Percentiles rank a stretch among this genome's conserved stretches.
Evolutionary conservation across 2,113 vertebrate species (phyloP).

Genomic region (Edolisoma coerulescens): DNA sequence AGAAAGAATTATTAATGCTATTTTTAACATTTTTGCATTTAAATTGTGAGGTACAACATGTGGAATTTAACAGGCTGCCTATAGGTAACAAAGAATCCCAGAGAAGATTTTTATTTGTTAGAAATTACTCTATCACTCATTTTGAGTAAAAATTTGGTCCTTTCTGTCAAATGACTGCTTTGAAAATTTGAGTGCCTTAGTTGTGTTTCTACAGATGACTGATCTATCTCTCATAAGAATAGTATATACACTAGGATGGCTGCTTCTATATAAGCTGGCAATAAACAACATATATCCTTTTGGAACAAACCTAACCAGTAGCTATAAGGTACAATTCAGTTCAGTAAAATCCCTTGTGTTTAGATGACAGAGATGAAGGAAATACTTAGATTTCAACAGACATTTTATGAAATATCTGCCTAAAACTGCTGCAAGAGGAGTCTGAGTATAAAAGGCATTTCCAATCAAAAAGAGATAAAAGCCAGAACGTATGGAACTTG

Average conservation of each 20-base stretch:
- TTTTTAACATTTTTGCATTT: not conserved
- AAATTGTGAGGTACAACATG: not conserved
- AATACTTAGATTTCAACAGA: not conserved
- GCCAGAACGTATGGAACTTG: not conserved
- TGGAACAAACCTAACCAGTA: not conserved
- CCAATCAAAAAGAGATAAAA: not conserved
- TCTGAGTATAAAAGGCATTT: not conserved
- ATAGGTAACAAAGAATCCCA: not conserved
- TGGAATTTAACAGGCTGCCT: not conserved
- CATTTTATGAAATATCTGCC: not conserved
- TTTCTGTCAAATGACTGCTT: not conserved
- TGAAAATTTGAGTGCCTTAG: not conserved
- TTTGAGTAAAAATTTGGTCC: not conserved
- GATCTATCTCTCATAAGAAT: not conserved
- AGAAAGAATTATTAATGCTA: not conserved
- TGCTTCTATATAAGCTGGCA: not conserved
- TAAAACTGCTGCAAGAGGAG: not conserved
- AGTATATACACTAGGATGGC: not conserved
- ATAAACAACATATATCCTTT: not conserved
- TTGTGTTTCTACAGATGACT: not conserved
- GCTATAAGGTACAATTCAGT: not conserved
- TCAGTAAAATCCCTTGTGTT: not conserved
- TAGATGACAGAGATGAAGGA: not conserved
- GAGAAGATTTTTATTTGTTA: not conserved
- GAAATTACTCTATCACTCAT: not conserved